Percentiles rank a stretch among this genome's conserved stretches.
Conservation (phyloP, 2,113 vertebrate genomes). For the Oncorhynchus gorbuscha region DNA sequence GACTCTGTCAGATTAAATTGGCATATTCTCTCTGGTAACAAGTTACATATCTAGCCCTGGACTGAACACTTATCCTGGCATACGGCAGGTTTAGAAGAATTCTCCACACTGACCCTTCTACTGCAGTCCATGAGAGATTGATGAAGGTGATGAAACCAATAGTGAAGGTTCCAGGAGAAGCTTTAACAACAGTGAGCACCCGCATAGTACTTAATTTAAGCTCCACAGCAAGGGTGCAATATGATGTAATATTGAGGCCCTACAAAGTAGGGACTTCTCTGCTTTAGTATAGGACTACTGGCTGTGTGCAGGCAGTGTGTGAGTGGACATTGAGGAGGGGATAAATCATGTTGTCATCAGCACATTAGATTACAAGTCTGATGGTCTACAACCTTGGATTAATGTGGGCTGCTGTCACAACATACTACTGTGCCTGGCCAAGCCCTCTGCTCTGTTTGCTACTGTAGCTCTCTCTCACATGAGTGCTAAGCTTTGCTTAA, state of each 20-base stretch:
- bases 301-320: slow-evolving; percentile 39
- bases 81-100: slow-evolving; percentile 37
- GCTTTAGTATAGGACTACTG: neutral
- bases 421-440: neutral
- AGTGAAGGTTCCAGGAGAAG: slow-evolving; percentile 47
- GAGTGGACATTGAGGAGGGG: slow-evolving; percentile 39
- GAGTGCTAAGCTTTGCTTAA: slow-evolving; percentile 7
- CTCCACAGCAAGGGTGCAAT: neutral
- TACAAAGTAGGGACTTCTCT: neutral
- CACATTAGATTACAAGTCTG: slow-evolving; percentile 38
- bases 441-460: neutral
- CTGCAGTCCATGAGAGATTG: slow-evolving; percentile 51
- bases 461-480: neutral
- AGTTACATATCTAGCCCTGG: slow-evolving; percentile 47
- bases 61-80: slow-evolving; percentile 54
- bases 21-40: slow-evolving; percentile 49
- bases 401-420: slow-evolving; percentile 7
- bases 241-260: neutral
- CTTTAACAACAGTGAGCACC: slow-evolving; percentile 17
- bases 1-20: slow-evolving; percentile 59
- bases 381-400: slow-evolving; percentile 40
- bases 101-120: slow-evolving; percentile 54
- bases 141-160: slow-evolving; percentile 55
- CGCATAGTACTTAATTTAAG: neutral
- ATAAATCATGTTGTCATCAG: slow-evolving; percentile 76